phyloP scores from a whole-genome alignment of 1,140 invertebrate species.

The Chironomus striatipennis region DNA sequence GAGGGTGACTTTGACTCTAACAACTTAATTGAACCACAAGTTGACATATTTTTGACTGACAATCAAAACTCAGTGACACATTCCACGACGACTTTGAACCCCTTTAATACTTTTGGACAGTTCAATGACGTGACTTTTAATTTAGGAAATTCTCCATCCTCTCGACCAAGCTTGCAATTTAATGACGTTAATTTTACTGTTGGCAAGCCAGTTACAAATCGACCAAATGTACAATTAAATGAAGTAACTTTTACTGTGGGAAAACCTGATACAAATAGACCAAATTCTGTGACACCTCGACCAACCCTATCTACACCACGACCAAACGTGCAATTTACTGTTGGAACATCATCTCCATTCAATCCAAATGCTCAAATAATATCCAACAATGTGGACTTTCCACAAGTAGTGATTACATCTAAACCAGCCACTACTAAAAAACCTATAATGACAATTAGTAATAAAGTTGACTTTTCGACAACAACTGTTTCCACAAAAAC shows the following conservation, averaged over 20 bases:
- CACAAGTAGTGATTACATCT: background rate
- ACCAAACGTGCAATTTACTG: background rate
- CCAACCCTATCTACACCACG: conserved; percentile 31
- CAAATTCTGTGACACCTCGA: too few relatives aligned
- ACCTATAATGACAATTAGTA: background rate
- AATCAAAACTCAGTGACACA: background rate
- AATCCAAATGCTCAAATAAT: too few relatives aligned
- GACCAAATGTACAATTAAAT: conserved; percentile 4
- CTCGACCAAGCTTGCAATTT: too few relatives aligned
- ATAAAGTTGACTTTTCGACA: conserved; percentile 22
- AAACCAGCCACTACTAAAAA: background rate
- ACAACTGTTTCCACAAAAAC: background rate
- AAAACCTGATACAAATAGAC: conserved; percentile 16
- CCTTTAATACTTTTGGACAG: background rate
- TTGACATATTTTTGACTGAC: background rate
- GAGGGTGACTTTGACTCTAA: background rate
- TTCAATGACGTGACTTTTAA: too few relatives aligned
- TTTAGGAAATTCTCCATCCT: too few relatives aligned
- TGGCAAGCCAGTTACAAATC: background rate
- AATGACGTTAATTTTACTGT: too few relatives aligned
- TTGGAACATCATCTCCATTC: too few relatives aligned
- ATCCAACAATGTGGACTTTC: conserved; percentile 17
- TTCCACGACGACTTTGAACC: background rate
- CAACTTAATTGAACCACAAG: too few relatives aligned
- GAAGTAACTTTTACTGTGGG: conserved; percentile 31